Percentiles rank a stretch among this genome's conserved stretches.
phyloP scores from a whole-genome alignment of 2,888 invertebrate species.

The Lasioglossum lativentre region DNA sequence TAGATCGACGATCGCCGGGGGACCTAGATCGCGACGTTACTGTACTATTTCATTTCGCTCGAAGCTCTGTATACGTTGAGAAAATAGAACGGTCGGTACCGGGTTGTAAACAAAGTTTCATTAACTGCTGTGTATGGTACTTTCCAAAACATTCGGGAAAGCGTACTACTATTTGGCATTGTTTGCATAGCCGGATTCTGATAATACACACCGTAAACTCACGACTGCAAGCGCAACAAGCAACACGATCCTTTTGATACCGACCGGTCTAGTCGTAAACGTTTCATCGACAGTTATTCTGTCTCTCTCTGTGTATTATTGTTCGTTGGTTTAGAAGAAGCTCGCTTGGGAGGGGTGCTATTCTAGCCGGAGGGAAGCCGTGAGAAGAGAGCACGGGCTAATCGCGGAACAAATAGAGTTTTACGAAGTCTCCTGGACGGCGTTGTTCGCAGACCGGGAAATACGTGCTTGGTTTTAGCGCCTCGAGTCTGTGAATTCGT shows the following conservation, averaged over 20 bases:
- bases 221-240: neutral
- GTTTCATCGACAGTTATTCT: neutral
- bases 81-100: neutral
- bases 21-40: too few relatives aligned
- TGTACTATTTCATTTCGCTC: neutral
- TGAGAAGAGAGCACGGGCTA: neutral
- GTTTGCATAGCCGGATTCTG: neutral
- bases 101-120: neutral
- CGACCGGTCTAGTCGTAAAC: neutral
- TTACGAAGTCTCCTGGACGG: neutral
- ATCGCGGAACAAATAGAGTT: neutral
- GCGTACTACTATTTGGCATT: too few relatives aligned
- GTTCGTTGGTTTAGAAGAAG: neutral
- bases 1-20: too few relatives aligned
- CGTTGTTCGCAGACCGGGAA: slow-evolving; percentile 30
- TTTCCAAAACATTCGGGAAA: neutral
- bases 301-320: neutral
- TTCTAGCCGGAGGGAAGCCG: neutral
- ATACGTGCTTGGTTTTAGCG: slow-evolving; percentile 26
- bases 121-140: neutral
- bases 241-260: neutral
- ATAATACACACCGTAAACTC: neutral
- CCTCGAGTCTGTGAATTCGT: slow-evolving; percentile 6
- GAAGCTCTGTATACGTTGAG: too few relatives aligned
- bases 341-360: neutral